Evolutionary conservation across 2,797 vertebrate species (phyloP), one percentile per base, ranked within the genome.

Genomic region (Borostomias antarcticus): DNA sequence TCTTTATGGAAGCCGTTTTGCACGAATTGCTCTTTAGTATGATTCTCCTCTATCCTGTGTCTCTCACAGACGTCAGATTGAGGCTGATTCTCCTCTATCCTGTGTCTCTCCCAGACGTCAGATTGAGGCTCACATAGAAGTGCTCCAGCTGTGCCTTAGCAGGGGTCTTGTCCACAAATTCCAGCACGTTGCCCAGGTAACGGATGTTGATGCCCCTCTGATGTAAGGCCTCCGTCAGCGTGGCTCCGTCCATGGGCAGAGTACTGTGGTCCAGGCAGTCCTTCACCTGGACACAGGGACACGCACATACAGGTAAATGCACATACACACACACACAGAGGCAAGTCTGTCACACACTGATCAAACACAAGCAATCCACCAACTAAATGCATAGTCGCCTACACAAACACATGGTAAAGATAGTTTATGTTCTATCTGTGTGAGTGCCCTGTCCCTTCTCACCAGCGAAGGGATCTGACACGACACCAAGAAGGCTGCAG

Each of bases 381-480:
- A n/a, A n/a, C n/a, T n/a, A n/a, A n/a, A n/a, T n/a, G n/a, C n/a
- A n/a, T n/a, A n/a, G n/a, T n/a, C n/a, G n/a, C n/a, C n/a, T n/a
- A n/a, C n/a, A n/a, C n/a, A n/a, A n/a, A n/a, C n/a, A n/a, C n/a
- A n/a, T n/a, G n/a, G 11, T 52, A n/a, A 1, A 4, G 11, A 5
- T 40, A 26, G 9, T 8, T 8, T 1, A 19, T n/a, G 10, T 45
- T 37, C 2, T 15, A 21, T 21, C 3, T 2, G 6, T 50, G 23
- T 2, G 32, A 35, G 17, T 54, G 67, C 4, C 13, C 30, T 17
- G 48, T 23, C 40, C n/a, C n/a, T 45, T 84, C 95, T 95, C 81
- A 99, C 98, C 94, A 99, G 89, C 37, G 95, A 95, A 0, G 97
- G 97, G 79, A 99, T 94, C 89, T 99, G 98, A 82, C 96, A 98